phyloP scores from a whole-genome alignment of 2,113 vertebrate genomes.

The Thunnus thynnus region DNA sequence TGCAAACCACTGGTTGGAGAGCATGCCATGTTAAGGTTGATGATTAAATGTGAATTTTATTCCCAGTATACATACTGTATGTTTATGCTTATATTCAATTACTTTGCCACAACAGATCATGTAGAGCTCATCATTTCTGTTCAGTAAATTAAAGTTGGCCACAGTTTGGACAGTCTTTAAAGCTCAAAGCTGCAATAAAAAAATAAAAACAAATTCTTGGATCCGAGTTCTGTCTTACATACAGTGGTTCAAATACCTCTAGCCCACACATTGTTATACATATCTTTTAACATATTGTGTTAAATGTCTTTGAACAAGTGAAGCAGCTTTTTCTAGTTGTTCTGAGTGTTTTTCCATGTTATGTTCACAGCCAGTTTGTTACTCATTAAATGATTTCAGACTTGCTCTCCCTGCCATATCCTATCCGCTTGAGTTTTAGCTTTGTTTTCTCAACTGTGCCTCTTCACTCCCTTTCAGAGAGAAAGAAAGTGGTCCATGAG shows the following conservation, averaged over 20 bases:
- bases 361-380: not conserved
- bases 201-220: not conserved
- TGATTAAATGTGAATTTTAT: not conserved
- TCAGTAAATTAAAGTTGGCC: too few species aligned
- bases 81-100: too few species aligned
- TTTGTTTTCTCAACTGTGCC: not conserved
- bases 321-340: not conserved
- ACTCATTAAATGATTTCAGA: slow-evolving; percentile 4
- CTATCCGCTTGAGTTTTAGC: not conserved
- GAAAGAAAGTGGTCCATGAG: slow-evolving; percentile 8
- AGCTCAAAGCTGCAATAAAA: not conserved
- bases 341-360: slow-evolving; percentile 23
- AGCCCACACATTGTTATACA: not conserved
- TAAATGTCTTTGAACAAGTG: not conserved
- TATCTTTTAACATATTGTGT: not conserved
- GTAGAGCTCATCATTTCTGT: too few species aligned
- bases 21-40: not conserved
- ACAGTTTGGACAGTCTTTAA: too few species aligned
- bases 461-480: not conserved
- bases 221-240: not conserved
- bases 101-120: too few species aligned
- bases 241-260: not conserved
- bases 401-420: not conserved
- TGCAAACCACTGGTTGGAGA: too few species aligned
- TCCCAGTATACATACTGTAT: too few species aligned